A percentile compares a stretch with the other conserved stretches of the same genome.
Evolutionary conservation across 1,140 invertebrate species (phyloP).

Genomic region (Aporrectodea caliginosa): DNA sequence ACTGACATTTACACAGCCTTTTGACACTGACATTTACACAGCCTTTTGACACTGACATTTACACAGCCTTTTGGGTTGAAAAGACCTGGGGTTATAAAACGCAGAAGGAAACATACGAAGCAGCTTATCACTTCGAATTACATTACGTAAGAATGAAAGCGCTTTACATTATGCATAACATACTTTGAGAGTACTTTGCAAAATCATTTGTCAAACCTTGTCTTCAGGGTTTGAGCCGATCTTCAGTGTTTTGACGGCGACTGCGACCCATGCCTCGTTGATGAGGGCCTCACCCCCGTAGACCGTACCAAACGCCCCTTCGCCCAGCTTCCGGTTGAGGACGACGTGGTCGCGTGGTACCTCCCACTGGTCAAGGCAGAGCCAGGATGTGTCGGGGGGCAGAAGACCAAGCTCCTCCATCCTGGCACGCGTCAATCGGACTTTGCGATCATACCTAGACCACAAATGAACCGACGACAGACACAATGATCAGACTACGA

Average conservation of each 20-base stretch:
- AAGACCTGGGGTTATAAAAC: too few species aligned
- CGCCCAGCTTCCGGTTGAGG: conserved; percentile 82
- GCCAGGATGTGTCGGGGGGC: conserved; percentile 54
- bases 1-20: too few species aligned
- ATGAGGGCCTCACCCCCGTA: conserved; percentile 78
- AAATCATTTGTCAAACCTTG: too few species aligned
- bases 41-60: too few species aligned
- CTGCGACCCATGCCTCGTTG: conserved; percentile 71
- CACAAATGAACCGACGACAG: too few species aligned
- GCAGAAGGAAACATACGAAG: too few species aligned
- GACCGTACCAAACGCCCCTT: conserved; percentile 84
- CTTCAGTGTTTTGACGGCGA: conserved; percentile 88
- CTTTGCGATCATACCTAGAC: conserved; percentile 68
- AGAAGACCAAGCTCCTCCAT: conserved; percentile 69
- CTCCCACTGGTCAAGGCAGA: conserved; percentile 77
- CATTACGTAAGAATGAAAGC: not conserved
- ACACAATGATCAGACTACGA: too few species aligned
- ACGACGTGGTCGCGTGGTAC: conserved; percentile 75
- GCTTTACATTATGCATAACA: too few species aligned
- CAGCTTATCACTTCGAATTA: not conserved
- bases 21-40: too few species aligned
- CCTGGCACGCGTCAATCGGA: conserved; percentile 65
- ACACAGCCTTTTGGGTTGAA: too few species aligned
- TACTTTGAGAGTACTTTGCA: too few species aligned
- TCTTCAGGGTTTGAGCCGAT: conserved; percentile 75